These are phyloP conservation scores for Aptenodytes patagonicus DNA, from an alignment of 2,113 vertebrate genomes.

Conservation along the genomic window DNA sequence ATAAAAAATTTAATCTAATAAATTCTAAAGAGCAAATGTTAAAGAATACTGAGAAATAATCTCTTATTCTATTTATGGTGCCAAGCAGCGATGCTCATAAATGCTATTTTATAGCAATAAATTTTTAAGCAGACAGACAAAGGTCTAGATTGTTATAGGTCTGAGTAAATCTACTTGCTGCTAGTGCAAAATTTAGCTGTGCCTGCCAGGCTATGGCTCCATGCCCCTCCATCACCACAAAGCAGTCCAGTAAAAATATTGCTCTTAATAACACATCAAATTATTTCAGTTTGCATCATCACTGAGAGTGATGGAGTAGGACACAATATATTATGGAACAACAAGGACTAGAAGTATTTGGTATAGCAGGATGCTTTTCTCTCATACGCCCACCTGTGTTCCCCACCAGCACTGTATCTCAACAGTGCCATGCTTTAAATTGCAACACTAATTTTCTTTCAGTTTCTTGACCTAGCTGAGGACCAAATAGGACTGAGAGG, in stretches of 20 bases:
- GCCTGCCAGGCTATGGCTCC: not conserved
- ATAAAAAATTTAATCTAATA: not conserved
- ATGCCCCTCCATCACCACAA: not conserved
- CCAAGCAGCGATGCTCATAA: not conserved
- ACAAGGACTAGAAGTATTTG: not conserved
- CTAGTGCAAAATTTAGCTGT: not conserved
- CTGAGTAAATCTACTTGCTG: not conserved
- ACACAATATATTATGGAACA: not conserved
- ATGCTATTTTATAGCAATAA: not conserved
- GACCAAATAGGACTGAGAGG: not conserved
- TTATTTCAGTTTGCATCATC: not conserved
- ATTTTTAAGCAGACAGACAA: not conserved
- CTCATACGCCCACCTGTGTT: not conserved
- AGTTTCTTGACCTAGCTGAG: not conserved
- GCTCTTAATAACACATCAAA: not conserved
- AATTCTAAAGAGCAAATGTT: not conserved
- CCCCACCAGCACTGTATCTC: not conserved
- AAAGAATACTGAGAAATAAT: not conserved
- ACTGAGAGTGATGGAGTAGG: not conserved
- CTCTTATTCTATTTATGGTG: not conserved
- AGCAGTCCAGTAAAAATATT: not conserved
- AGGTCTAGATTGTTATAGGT: not conserved
- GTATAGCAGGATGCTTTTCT: not conserved
- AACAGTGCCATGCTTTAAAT: not conserved
- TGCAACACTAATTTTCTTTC: not conserved